Percentiles rank a stretch among this genome's conserved stretches.
These are phyloP conservation scores for Ameiurus melas DNA, from an alignment of 2,113 vertebrate species.

Conservation along the genomic window DNA sequence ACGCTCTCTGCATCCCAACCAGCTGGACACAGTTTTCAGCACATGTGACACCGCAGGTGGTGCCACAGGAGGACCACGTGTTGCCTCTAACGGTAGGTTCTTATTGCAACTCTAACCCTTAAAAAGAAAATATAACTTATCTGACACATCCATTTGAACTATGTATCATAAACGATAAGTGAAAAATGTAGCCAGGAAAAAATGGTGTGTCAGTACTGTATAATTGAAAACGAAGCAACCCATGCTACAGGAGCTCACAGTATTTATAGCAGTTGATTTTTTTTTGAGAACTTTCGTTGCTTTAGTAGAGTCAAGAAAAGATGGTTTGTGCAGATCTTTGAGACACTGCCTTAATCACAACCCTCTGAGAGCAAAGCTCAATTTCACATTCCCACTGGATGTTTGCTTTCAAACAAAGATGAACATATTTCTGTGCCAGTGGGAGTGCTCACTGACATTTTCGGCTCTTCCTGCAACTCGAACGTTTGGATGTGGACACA, in stretches of 20 bases:
- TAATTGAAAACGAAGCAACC: not conserved
- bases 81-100: not conserved
- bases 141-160: not conserved
- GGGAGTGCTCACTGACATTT: constrained; percentile 31
- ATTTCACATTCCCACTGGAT: constrained; percentile 31
- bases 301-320: constrained; percentile 22
- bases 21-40: constrained; percentile 34
- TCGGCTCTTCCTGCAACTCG: constrained; percentile 12
- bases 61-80: not conserved
- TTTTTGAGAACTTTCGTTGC: constrained; percentile 6
- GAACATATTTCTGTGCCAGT: constrained; percentile 16
- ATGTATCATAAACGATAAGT: not conserved
- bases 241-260: not conserved
- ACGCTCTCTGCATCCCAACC: constrained; percentile 13
- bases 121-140: not conserved
- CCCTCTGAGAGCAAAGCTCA: constrained; percentile 2
- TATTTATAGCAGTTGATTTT: not conserved
- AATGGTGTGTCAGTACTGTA: not conserved
- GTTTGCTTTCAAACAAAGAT: constrained; percentile 18
- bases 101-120: not conserved
- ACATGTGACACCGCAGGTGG: constrained; percentile 40
- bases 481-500: constrained; percentile 30
- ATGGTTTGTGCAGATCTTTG: not conserved
- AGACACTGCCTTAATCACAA: constrained; percentile 9
- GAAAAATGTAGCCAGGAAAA: not conserved